Percentiles rank a stretch among this genome's conserved stretches.
phyloP scores from a whole-genome alignment of 2,888 invertebrate genomes.

The Drosophila robusta region DNA sequence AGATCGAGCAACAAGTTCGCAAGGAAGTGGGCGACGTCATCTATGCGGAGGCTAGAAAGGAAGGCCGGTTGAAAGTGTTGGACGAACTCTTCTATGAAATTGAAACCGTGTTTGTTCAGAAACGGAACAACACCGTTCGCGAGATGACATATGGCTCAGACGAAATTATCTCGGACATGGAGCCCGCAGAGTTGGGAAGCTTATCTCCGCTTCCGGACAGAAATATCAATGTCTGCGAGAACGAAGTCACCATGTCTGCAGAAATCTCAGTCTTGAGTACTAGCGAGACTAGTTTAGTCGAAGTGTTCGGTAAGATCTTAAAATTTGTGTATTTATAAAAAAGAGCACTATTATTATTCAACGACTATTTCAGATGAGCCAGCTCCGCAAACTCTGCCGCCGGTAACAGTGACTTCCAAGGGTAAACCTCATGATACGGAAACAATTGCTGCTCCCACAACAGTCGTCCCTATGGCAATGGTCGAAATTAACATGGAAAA shows the following conservation, averaged over 20 bases:
- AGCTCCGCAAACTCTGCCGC: not conserved
- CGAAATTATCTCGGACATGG: slow-evolving; percentile 34
- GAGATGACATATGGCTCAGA: slow-evolving; percentile 30
- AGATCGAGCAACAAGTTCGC: slow-evolving; percentile 65
- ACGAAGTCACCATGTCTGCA: not conserved
- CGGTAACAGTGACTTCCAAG: not conserved
- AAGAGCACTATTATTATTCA: too few species aligned
- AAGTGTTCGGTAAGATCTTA: slow-evolving; percentile 26
- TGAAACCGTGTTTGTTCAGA: slow-evolving; percentile 56
- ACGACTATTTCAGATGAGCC: slow-evolving; percentile 37
- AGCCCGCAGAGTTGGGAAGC: slow-evolving; percentile 10
- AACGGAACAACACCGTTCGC: slow-evolving; percentile 50
- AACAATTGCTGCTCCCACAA: not conserved
- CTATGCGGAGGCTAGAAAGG: slow-evolving; percentile 37
- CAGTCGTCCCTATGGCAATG: slow-evolving; percentile 50
- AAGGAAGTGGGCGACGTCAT: slow-evolving; percentile 45
- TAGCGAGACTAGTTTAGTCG: slow-evolving; percentile 3
- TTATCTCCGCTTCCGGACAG: not conserved
- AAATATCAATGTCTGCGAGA: not conserved
- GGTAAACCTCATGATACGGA: not conserved
- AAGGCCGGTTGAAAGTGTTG: slow-evolving; percentile 48
- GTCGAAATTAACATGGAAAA: slow-evolving; percentile 68
- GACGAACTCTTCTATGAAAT: slow-evolving; percentile 64
- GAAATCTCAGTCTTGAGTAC: not conserved
- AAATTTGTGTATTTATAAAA: not conserved